phyloP scores from a whole-genome alignment of 2,888 invertebrate genomes.

The Himalopsyche tibetana region DNA sequence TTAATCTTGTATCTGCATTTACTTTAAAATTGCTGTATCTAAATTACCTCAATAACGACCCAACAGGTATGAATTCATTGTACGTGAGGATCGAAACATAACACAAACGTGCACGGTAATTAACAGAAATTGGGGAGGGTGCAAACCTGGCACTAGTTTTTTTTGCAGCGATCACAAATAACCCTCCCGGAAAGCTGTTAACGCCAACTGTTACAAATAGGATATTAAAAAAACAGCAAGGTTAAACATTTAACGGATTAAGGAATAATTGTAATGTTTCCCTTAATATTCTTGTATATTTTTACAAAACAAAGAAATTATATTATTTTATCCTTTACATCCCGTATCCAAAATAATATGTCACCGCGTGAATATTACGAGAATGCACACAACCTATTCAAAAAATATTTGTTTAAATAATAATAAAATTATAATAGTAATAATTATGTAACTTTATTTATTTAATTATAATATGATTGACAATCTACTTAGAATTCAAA shows the following conservation, averaged over 20 bases:
- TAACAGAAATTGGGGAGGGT: not conserved
- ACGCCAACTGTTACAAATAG: not conserved
- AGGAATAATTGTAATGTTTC: not conserved
- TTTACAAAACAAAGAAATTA: not conserved
- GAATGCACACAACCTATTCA: too few relatives aligned
- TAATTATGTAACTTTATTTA: too few relatives aligned
- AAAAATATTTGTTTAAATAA: too few relatives aligned
- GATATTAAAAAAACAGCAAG: constrained; percentile 17
- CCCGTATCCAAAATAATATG: too few relatives aligned
- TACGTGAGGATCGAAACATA: not conserved
- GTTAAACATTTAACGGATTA: not conserved
- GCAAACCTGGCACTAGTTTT: constrained; percentile 2
- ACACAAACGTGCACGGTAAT: constrained; percentile 1
- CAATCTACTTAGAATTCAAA: too few relatives aligned
- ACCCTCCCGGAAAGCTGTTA: constrained; percentile 26
- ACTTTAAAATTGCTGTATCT: not conserved
- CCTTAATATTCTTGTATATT: not conserved
- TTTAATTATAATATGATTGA: too few relatives aligned
- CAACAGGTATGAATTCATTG: constrained; percentile 21
- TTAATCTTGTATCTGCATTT: not conserved
- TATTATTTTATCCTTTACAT: too few relatives aligned
- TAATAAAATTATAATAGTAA: too few relatives aligned
- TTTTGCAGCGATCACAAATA: constrained; percentile 24
- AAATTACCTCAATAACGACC: not conserved
- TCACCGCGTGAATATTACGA: too few relatives aligned